Evolutionary conservation across 2,113 vertebrate genomes (phyloP).

Genomic region (Aptenodytes forsteri): DNA sequence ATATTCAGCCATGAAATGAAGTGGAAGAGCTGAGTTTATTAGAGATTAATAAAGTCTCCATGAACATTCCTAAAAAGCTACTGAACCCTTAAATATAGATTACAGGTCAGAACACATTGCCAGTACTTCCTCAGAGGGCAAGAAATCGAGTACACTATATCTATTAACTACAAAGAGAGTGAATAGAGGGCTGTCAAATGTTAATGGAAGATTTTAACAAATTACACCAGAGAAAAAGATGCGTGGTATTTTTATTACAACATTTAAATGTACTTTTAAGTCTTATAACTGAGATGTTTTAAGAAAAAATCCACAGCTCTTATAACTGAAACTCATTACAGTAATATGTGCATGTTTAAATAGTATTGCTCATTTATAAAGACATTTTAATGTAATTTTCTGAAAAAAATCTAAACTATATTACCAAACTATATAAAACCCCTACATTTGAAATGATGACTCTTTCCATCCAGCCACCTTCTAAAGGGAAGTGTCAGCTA

Average conservation of each 20-base stretch:
- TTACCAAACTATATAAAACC: not conserved
- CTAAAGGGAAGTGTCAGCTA: not conserved
- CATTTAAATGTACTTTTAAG: not conserved
- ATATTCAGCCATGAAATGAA: slow-evolving; percentile 41
- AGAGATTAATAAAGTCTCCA: slow-evolving; percentile 43
- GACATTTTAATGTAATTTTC: not conserved
- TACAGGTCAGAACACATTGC: slow-evolving; percentile 14
- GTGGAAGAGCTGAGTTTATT: slow-evolving; percentile 37
- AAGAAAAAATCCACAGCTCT: not conserved
- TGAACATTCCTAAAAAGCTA: slow-evolving; percentile 28
- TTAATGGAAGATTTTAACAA: slow-evolving; percentile 18
- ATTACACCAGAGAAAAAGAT: not conserved
- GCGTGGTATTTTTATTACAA: not conserved
- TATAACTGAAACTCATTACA: slow-evolving; percentile 3
- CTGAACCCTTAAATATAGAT: slow-evolving; percentile 34
- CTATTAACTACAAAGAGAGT: slow-evolving; percentile 14
- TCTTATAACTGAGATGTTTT: not conserved
- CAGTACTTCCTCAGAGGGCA: slow-evolving; percentile 10
- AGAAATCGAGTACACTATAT: not conserved
- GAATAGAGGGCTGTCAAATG: not conserved
- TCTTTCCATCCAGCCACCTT: not conserved
- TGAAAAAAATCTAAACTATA: not conserved
- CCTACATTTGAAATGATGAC: not conserved
- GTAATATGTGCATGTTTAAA: not conserved
- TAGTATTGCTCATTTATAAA: not conserved